Evolutionary conservation across 2,797 vertebrate genomes (phyloP).

Genomic region (Parauchenoglanis ngamensis): DNA sequence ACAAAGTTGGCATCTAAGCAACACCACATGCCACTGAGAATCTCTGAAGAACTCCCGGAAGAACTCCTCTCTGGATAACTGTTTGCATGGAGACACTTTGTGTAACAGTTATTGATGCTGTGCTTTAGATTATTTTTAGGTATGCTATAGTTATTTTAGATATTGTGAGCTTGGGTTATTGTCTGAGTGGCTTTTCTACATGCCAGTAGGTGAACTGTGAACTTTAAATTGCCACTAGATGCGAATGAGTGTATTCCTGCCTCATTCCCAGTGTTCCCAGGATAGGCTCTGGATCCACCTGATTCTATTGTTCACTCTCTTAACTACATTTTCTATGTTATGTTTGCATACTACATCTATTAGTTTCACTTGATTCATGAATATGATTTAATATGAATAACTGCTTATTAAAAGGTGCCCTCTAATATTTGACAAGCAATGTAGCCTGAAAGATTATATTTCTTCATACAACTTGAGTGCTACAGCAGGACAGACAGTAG

Average conservation of each 20-base stretch:
- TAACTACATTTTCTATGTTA: too few relatives aligned
- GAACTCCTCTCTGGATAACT: neutral
- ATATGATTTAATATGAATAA: too few relatives aligned
- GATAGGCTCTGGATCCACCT: neutral
- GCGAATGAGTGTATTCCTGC: neutral
- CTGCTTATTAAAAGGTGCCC: too few relatives aligned
- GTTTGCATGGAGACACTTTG: neutral
- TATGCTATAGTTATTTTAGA: neutral
- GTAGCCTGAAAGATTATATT: too few relatives aligned
- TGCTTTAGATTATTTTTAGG: conserved; percentile 16
- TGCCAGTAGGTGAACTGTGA: neutral
- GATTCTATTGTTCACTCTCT: neutral
- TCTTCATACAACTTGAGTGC: too few relatives aligned
- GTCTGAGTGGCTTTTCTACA: neutral
- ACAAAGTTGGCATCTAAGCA: neutral
- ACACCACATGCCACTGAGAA: neutral
- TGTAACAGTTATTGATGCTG: neutral
- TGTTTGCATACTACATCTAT: too few relatives aligned
- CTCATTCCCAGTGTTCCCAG: neutral
- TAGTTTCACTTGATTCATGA: too few relatives aligned
- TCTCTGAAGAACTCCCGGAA: neutral
- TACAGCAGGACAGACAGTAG: neutral
- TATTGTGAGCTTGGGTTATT: neutral
- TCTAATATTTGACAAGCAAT: too few relatives aligned
- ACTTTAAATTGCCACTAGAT: neutral